phyloP scores from a whole-genome alignment of 2,113 vertebrate species.

The Penelope pileata region DNA sequence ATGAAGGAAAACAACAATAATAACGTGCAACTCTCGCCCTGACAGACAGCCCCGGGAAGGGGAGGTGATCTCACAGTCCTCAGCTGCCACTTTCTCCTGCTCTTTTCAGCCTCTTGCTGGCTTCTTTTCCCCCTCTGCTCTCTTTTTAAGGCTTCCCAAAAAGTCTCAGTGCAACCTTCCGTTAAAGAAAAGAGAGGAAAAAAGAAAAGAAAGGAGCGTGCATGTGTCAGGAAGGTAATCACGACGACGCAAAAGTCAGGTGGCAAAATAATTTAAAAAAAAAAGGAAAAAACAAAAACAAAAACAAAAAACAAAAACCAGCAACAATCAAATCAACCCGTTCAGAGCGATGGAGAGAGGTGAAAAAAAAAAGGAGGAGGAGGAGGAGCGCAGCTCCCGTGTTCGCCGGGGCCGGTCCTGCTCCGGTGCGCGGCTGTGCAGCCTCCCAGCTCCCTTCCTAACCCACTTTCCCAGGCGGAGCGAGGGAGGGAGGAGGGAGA shows the following conservation, averaged over 20 bases:
- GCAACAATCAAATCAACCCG: slow-evolving; percentile 31
- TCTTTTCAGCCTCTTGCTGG: slow-evolving; percentile 50
- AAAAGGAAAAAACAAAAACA: too few relatives aligned
- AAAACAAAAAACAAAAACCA: too few relatives aligned
- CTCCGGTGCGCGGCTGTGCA: slow-evolving; percentile 59
- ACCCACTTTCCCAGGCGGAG: slow-evolving; percentile 83
- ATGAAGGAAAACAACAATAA: slow-evolving; percentile 56
- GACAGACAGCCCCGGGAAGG: slow-evolving; percentile 57
- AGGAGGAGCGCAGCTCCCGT: background rate
- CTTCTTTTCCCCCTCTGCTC: slow-evolving; percentile 2
- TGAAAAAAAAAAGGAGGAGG: background rate
- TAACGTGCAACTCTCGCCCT: slow-evolving; percentile 71
- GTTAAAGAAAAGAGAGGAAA: background rate
- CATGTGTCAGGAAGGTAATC: background rate
- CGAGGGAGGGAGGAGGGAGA: slow-evolving; percentile 39
- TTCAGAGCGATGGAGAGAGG: slow-evolving; percentile 16
- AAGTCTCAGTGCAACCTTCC: slow-evolving; percentile 49
- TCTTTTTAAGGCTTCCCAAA: background rate
- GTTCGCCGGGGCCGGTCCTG: slow-evolving; percentile 60
- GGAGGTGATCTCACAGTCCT: slow-evolving; percentile 66
- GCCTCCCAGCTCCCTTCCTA: slow-evolving; percentile 73
- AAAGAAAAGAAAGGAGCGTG: background rate
- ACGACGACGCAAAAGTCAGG: slow-evolving; percentile 22
- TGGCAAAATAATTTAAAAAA: slow-evolving; percentile 7
- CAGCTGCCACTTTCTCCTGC: slow-evolving; percentile 61